A percentile compares a stretch with the other conserved stretches of the same genome.
phyloP scores from a whole-genome alignment of 1,140 invertebrate species.

The Stratiolaelaps scimitus region DNA sequence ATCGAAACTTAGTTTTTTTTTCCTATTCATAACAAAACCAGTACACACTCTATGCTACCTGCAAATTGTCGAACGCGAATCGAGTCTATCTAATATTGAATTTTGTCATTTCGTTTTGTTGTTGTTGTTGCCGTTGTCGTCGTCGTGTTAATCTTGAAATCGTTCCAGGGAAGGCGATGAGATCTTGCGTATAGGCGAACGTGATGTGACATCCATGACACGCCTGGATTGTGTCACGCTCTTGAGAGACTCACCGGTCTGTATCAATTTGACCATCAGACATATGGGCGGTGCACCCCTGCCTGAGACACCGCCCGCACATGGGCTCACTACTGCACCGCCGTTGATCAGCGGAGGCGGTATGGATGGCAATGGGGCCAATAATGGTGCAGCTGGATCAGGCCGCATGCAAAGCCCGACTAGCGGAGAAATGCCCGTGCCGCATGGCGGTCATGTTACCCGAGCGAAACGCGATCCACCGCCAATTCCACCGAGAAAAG shows the following conservation, averaged over 20 bases:
- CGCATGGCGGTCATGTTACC: constrained; percentile 33
- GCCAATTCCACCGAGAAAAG: constrained; percentile 34
- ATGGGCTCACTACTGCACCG: constrained; percentile 31
- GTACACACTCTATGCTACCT: too few relatives aligned
- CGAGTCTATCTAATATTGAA: too few relatives aligned
- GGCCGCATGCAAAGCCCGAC: neutral
- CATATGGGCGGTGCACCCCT: constrained; percentile 45
- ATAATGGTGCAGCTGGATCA: neutral
- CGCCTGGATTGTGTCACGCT: constrained; percentile 70
- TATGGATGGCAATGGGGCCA: constrained; percentile 31
- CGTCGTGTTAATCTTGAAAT: too few relatives aligned
- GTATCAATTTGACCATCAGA: constrained; percentile 56
- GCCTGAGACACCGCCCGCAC: too few relatives aligned
- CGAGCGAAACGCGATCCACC: constrained; percentile 34
- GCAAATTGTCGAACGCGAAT: too few relatives aligned
- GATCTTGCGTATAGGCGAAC: constrained; percentile 67
- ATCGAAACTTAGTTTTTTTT: too few relatives aligned
- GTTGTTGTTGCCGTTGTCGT: too few relatives aligned
- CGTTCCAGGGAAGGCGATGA: constrained; percentile 58
- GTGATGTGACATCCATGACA: constrained; percentile 60
- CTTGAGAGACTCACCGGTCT: constrained; percentile 66
- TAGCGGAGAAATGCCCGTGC: constrained; percentile 32
- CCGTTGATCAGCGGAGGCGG: constrained; percentile 33
- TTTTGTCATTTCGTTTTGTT: too few relatives aligned
- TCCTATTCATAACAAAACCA: too few relatives aligned